phyloP scores from a whole-genome alignment of 1,140 invertebrate species.

The Drosophila fuyamai region DNA sequence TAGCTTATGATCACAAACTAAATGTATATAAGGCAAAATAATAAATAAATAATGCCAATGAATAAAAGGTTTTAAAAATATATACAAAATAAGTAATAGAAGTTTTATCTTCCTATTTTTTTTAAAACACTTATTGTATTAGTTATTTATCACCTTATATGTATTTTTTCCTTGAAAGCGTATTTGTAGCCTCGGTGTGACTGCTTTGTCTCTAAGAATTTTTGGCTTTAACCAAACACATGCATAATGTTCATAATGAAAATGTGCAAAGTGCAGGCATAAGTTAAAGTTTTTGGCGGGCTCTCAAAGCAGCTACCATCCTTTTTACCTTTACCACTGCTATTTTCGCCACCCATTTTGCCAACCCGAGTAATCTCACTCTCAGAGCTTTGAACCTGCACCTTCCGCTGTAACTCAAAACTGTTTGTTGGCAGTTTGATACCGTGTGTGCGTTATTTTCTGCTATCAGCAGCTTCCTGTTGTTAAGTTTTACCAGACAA shows the following conservation, averaged over 20 bases:
- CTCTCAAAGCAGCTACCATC: background rate
- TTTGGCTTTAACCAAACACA: conserved; percentile 27
- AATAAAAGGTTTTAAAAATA: too few species aligned
- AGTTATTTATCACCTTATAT: background rate
- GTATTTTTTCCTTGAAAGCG: background rate
- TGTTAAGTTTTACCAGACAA: conserved; percentile 66
- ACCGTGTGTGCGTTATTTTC: conserved; percentile 46
- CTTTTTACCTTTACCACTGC: background rate
- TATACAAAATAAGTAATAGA: too few species aligned
- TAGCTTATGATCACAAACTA: too few species aligned
- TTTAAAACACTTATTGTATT: too few species aligned
- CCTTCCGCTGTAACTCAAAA: conserved; percentile 77
- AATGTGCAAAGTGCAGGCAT: conserved; percentile 67
- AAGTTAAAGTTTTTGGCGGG: conserved; percentile 68
- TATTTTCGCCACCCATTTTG: background rate
- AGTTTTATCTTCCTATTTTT: too few species aligned
- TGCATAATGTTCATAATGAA: conserved; percentile 69
- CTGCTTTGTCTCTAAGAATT: background rate
- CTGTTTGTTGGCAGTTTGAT: conserved; percentile 67
- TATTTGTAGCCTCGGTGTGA: background rate
- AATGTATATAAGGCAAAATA: too few species aligned
- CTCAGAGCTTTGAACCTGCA: conserved; percentile 61
- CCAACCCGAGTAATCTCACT: conserved; percentile 7
- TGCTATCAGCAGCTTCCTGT: conserved; percentile 78
- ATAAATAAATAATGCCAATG: too few species aligned